Conservation (phyloP, 1,140 invertebrate genomes). For the Phenacoccus solenopsis region DNA sequence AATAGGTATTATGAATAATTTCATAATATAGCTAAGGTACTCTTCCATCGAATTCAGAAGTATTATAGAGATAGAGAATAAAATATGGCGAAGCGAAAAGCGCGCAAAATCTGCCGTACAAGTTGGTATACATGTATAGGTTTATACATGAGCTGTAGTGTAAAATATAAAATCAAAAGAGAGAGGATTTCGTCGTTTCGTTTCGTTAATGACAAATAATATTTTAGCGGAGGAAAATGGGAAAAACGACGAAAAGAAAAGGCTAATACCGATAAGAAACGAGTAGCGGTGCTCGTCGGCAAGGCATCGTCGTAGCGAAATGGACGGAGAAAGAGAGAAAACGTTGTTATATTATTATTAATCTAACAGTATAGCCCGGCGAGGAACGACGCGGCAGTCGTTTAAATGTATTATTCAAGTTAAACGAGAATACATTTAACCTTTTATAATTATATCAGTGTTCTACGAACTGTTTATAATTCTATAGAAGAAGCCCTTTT, state of each 20-base stretch:
- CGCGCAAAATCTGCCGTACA: no score
- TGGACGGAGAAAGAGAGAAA: neutral
- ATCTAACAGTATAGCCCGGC: neutral
- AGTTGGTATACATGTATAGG: no score
- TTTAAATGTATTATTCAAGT: constrained; percentile 17
- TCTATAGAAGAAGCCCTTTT: constrained; percentile 15
- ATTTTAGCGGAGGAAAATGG: neutral
- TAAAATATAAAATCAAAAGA: neutral
- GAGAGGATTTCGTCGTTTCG: neutral
- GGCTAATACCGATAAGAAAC: neutral
- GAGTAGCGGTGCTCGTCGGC: neutral
- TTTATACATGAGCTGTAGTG: no score
- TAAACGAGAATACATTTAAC: constrained; percentile 18
- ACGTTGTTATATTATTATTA: neutral
- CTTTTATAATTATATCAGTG: constrained; percentile 18
- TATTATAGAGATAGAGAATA: no score
- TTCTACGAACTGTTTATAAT: constrained; percentile 17
- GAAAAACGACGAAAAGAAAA: constrained; percentile 2
- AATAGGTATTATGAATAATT: no score
- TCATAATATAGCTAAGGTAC: no score
- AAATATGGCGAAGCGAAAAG: no score
- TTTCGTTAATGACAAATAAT: constrained; percentile 3
- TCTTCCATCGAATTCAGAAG: no score
- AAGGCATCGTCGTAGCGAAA: no score
- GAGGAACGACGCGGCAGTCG: neutral